Conservation (phyloP, 2,797 vertebrate species). For the Amniataba percoides region DNA sequence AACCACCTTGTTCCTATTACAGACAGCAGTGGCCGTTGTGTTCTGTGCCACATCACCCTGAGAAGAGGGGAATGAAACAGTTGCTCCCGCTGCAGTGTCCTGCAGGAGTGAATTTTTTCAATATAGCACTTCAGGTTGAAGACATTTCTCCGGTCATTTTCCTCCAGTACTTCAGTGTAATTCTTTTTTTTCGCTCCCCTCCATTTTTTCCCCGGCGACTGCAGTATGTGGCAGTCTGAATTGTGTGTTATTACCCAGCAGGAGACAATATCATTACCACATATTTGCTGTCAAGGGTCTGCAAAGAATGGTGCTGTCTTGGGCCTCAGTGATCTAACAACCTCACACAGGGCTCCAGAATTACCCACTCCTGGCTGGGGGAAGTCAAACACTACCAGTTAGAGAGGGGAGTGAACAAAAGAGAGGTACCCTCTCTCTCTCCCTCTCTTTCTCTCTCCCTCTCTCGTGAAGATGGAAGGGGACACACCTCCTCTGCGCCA, state of each 20-base stretch:
- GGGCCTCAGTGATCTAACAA: constrained; percentile 90
- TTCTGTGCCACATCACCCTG: constrained; percentile 35
- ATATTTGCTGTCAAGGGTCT: constrained; percentile 92
- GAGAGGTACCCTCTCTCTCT: constrained; percentile 72
- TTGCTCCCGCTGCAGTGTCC: constrained; percentile 72
- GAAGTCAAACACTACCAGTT: constrained; percentile 90
- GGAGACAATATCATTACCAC: constrained; percentile 92
- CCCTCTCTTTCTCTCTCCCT: constrained; percentile 46
- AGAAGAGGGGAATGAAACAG: constrained; percentile 64
- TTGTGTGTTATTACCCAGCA: constrained; percentile 93
- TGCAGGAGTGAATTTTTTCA: constrained; percentile 81
- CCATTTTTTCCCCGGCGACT: constrained; percentile 84
- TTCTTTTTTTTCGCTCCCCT: constrained; percentile 83
- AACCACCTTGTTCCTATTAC: constrained; percentile 34
- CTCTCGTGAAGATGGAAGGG: constrained; percentile 68
- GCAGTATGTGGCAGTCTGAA: constrained; percentile 88
- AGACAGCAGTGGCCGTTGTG: constrained; percentile 25
- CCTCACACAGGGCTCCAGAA: constrained; percentile 88
- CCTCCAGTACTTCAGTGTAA: constrained; percentile 88
- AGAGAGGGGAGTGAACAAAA: constrained; percentile 86
- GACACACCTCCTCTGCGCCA: constrained; percentile 77
- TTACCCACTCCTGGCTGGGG: constrained; percentile 89
- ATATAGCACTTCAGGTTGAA: constrained; percentile 86
- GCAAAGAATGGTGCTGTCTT: constrained; percentile 89
- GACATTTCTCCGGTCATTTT: constrained; percentile 90